phyloP scores from a whole-genome alignment of 2,113 vertebrate genomes.

The Gorsachius goisagi region DNA sequence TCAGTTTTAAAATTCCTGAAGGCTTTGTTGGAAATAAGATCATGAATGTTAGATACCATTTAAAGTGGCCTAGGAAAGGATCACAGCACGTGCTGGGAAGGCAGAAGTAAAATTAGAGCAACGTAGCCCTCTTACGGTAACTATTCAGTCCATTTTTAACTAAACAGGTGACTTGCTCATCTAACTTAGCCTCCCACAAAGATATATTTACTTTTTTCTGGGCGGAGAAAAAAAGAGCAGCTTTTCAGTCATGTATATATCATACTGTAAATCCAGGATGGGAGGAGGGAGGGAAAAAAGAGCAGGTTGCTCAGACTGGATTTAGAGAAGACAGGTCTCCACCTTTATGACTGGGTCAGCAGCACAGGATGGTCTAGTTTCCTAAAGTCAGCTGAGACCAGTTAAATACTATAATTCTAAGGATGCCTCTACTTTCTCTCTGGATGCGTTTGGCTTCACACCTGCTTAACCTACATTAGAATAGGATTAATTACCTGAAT shows the following conservation, averaged over 20 bases:
- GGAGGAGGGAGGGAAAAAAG: background rate
- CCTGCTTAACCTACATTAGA: conserved; percentile 82
- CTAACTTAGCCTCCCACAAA: background rate
- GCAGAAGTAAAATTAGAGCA: background rate
- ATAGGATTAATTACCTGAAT: conserved; percentile 80
- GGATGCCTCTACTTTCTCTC: conserved; percentile 62
- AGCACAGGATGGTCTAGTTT: conserved; percentile 21
- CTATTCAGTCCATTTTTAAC: background rate
- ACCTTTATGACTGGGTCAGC: conserved; percentile 38
- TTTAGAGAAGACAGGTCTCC: conserved; percentile 38
- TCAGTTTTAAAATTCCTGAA: background rate
- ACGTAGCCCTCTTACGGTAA: background rate
- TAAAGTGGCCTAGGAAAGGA: background rate
- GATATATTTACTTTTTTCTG: background rate
- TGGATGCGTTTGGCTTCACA: conserved; percentile 61
- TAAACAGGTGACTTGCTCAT: background rate
- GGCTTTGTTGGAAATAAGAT: background rate
- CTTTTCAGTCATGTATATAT: background rate
- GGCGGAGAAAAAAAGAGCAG: background rate
- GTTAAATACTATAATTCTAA: conserved; percentile 55
- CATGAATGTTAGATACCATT: background rate
- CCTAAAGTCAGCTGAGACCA: conserved; percentile 50
- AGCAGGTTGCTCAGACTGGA: background rate
- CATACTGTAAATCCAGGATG: background rate
- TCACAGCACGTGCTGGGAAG: background rate